Evolutionary conservation across 2,797 vertebrate genomes (phyloP), one percentile per base, ranked within the genome.

Genomic region (Sebastes oblongus): DNA sequence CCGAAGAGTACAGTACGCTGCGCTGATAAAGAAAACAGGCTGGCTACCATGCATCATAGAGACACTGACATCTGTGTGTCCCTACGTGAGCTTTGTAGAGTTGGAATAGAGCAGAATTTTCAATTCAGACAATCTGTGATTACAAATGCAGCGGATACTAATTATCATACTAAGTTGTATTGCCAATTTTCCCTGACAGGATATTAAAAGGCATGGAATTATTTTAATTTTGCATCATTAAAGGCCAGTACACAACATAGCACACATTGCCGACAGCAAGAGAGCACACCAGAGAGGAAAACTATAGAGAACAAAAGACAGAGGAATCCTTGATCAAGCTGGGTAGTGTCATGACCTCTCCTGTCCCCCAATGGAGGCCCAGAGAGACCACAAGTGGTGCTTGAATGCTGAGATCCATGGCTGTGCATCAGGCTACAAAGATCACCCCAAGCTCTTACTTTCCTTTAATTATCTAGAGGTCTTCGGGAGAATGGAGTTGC

Each of bases 11-110:
- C 92, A 90, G 89, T 92, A 88, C 66, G 36, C 84, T 56, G 85
- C 77, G 61, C 86, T 86, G 92, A 92, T 93, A 87, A 91, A 89
- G 88, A 88, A 91, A 90, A 71, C 80, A 84, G 62, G 76, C 86
- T 25, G 84, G 88, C 79, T 46, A 80, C 79, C 82, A 88, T 93
- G 88, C 84, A 88, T 91, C 89, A 89, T 27, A 78, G 60, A 84
- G 56, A 70, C 80, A 7, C 86, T 78, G 86, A 91, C 90, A 89
- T 91, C 86, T 88, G 84, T 69, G 84, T 72, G 79, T 83, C 82
- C 79, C 83, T 69, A 29, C 10, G 27, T 78, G 85, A 50, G 83
- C 69, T 78, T 75, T 83, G 82, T 60, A 56, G 61, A 72, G 42
- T n/a, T 59, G 36, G 54, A 80, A 69, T 18, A 46, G 16, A 16